These are phyloP conservation scores for rat (Rattus norvegicus) DNA, from an alignment of 2,113 vertebrate species.

Conservation along the genomic window GRCr8 NC_086027.1:85224001-85224500, in stretches of 20 bases:
- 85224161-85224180: not conserved
- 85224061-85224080: not conserved
- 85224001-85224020: not conserved
- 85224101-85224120: not conserved
- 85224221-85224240: not conserved
- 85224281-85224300: not conserved
- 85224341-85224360: not conserved
- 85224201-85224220: not conserved
- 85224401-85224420: not conserved
- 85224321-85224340: not conserved
- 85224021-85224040: not conserved
- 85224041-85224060: not conserved
- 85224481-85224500: not conserved
- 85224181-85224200: not conserved
- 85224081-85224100: not conserved
- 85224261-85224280: not conserved
- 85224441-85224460: constrained; percentile 12
- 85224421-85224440: not conserved
- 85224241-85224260: too few relatives aligned
- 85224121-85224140: too few relatives aligned
- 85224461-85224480: not conserved
- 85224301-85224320: not conserved
- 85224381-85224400: not conserved
- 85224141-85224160: not conserved
- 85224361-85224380: not conserved